Conservation (phyloP, 2,888 invertebrate genomes). For the Calameuta idolon region DNA sequence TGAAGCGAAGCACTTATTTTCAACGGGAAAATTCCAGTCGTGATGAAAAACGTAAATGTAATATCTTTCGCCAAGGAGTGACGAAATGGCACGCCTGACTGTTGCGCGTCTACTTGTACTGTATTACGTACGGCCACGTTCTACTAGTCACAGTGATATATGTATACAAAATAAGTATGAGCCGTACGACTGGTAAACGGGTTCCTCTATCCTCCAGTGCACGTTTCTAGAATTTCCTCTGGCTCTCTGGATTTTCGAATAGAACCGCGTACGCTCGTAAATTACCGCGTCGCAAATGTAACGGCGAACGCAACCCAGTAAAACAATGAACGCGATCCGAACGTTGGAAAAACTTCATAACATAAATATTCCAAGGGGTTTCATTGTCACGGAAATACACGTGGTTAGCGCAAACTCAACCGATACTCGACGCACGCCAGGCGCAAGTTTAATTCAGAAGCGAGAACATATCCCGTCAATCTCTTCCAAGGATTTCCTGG, state of each 20-base stretch:
- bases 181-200: background rate
- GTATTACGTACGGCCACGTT: background rate
- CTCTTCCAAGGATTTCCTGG: background rate
- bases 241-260: background rate
- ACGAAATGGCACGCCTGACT: background rate
- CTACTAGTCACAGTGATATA: background rate
- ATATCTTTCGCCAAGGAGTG: background rate
- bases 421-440: background rate
- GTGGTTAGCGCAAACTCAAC: background rate
- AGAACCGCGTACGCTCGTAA: background rate
- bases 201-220: background rate
- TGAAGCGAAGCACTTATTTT: background rate
- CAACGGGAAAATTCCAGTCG: background rate
- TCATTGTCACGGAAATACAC: background rate
- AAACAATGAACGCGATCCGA: background rate
- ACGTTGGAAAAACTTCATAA: background rate
- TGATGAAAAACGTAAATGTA: background rate
- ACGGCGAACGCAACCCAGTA: background rate
- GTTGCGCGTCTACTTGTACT: background rate
- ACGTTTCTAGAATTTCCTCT: background rate
- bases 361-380: background rate
- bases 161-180: background rate
- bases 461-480: background rate
- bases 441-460: background rate
- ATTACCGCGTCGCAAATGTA: background rate